Evolutionary conservation across 2,797 vertebrate species (phyloP), one percentile per base, ranked within the genome.

Genomic region (Malacoraja senta): DNA sequence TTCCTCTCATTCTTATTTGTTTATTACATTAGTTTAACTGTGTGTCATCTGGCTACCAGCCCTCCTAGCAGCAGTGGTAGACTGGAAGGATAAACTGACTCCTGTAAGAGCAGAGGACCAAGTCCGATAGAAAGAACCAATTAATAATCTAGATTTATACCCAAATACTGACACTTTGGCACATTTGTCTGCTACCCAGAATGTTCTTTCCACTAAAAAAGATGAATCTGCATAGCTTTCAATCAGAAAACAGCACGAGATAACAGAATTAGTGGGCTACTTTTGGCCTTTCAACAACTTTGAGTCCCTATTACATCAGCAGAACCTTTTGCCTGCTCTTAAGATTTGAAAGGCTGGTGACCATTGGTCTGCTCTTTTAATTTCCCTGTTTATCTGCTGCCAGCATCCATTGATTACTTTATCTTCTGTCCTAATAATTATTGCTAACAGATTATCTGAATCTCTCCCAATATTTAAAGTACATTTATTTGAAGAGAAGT

Each of bases 271-370:
- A 29, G 68, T 53, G 88, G 68, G 38, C 9, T 68, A 26, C 88
- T 74, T 91, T 35, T 91, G 68, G 32, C 10, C 68, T 53, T 91
- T 53, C 35, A 91, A 72, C 88, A 91, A 53, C 38, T 44, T 91
- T 35, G 26, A 7, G 68, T 72, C 88, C 35, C 68, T 72, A 24
- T 71, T 74, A 74, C 68, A 26, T 91, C 38, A 91, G 68, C 88
- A 72, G 35, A 91, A 91, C 88, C 72, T 68, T 91, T 72, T 38
- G 19, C 38, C 72, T 32, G 35, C 88, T 91, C 68, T 71, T 72
- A 68, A 91, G 88, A 44, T 72, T 91, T 91, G 68, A 91, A 72
- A 72, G 88, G 65, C 72, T 91, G 88, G 32, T 44, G 88, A 38
- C 88, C 35, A 32, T 21, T 44, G 88, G 68, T 91, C 65, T 44